These are phyloP conservation scores for Leptestheria dahalacensis DNA, from an alignment of 1,140 invertebrate species.

Conservation along the genomic window DNA sequence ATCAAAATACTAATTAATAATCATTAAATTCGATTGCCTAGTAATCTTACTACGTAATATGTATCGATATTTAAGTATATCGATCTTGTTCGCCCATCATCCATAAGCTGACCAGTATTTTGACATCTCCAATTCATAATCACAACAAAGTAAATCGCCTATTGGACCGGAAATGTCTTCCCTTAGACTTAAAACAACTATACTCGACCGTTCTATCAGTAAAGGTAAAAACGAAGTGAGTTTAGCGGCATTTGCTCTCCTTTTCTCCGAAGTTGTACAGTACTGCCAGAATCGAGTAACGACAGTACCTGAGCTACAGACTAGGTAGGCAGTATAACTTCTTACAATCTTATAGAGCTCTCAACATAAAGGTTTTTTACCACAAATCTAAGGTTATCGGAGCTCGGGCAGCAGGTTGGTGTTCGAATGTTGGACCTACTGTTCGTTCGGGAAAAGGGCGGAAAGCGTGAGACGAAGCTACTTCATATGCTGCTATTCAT, in stretches of 20 bases:
- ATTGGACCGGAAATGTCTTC: slow-evolving; percentile 9
- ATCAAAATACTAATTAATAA: no score
- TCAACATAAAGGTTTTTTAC: slow-evolving; percentile 1
- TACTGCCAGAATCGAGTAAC: slow-evolving; percentile 93
- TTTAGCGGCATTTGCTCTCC: slow-evolving; percentile 79
- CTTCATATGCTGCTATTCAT: slow-evolving; percentile 91
- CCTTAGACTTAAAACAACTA: slow-evolving; percentile 44
- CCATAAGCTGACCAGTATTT: no score
- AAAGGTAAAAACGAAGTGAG: slow-evolving; percentile 84
- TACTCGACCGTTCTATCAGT: slow-evolving; percentile 80
- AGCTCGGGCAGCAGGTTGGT: slow-evolving; percentile 89
- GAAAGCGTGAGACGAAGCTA: slow-evolving; percentile 89
- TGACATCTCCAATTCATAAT: no score
- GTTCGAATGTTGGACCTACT: slow-evolving; percentile 82
- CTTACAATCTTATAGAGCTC: background rate
- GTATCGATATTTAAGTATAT: background rate
- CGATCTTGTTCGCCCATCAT: background rate
- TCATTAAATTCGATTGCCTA: no score
- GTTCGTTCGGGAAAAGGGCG: slow-evolving; percentile 79
- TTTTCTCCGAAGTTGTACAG: slow-evolving; percentile 96
- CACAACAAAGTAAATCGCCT: no score
- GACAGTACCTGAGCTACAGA: slow-evolving; percentile 87
- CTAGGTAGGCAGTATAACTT: slow-evolving; percentile 44
- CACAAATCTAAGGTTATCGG: slow-evolving; percentile 50
- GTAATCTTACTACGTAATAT: background rate